A percentile compares a stretch with the other conserved stretches of the same genome.
These are phyloP conservation scores for Alligator sinensis DNA, from an alignment of 2,113 vertebrate genomes.

Conservation along the genomic window DNA sequence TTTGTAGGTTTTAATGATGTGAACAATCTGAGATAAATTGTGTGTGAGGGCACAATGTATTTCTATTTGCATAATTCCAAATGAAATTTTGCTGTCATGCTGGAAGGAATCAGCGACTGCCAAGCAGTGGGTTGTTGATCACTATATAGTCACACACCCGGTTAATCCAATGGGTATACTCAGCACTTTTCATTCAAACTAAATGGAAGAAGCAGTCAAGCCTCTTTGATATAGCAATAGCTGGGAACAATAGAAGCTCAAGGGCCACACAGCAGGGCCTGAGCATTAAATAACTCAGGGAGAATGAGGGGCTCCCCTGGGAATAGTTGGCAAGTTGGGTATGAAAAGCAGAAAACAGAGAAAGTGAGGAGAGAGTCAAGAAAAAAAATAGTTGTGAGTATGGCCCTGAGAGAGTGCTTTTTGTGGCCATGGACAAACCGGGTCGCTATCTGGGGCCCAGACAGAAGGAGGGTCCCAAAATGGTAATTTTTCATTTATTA, in stretches of 20 bases:
- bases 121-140: conserved; percentile 5
- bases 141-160: background rate
- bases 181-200: background rate
- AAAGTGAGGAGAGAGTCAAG: background rate
- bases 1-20: background rate
- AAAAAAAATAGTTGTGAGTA: rapidly evolving
- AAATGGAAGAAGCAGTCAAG: background rate
- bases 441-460: no score
- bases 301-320: background rate
- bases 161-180: background rate
- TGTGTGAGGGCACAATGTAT: background rate
- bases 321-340: background rate
- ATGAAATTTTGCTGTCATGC: background rate
- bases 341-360: background rate
- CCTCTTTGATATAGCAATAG: background rate
- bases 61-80: background rate
- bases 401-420: background rate
- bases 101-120: background rate
- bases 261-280: rapidly evolving
- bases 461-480: no score
- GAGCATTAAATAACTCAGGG: background rate
- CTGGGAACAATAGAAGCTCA: background rate
- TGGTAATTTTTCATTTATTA: no score
- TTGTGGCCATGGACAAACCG: background rate
- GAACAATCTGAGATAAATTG: background rate